Percentiles rank a stretch among this genome's conserved stretches.
Conservation (phyloP, 2,797 vertebrate species). For the Cephalopachus bancanus region DNA sequence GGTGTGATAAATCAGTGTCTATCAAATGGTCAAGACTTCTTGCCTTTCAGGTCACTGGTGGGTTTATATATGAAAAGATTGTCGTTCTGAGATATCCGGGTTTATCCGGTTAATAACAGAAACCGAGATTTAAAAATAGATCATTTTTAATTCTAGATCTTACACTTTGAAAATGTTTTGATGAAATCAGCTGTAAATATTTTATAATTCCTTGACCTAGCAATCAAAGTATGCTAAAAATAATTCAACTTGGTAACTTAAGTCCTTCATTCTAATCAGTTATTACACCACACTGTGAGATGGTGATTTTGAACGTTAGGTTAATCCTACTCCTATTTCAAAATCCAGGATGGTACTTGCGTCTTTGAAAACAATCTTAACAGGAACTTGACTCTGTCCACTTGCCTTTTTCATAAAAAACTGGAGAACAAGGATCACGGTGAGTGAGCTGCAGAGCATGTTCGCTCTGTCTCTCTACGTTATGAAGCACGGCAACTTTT, state of each 20-base stretch:
- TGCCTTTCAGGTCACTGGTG: neutral
- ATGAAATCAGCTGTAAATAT: constrained; percentile 42
- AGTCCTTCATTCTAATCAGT: constrained; percentile 57
- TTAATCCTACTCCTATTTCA: constrained; percentile 72
- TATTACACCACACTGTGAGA: constrained; percentile 34
- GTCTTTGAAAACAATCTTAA: constrained; percentile 55
- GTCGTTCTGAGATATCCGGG: neutral
- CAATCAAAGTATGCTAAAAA: constrained; percentile 63
- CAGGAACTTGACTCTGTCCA: constrained; percentile 39
- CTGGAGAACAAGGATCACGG: neutral
- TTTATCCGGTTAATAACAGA: neutral
- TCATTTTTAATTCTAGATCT: neutral
- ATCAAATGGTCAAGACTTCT: neutral
- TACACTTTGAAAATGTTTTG: neutral
- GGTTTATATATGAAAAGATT: neutral
- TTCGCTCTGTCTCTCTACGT: neutral
- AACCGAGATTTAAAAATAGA: neutral
- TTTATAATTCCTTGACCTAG: constrained; percentile 62
- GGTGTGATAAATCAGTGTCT: neutral
- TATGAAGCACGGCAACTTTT: neutral
- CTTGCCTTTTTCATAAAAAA: neutral
- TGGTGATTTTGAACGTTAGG: constrained; percentile 63
- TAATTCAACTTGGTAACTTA: constrained; percentile 69
- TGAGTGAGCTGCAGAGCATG: neutral
- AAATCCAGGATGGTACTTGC: constrained; percentile 57